Evolutionary conservation across 2,797 vertebrate species (phyloP), one percentile per base, ranked within the genome.

Genomic region (Sebastes aleutianus): DNA sequence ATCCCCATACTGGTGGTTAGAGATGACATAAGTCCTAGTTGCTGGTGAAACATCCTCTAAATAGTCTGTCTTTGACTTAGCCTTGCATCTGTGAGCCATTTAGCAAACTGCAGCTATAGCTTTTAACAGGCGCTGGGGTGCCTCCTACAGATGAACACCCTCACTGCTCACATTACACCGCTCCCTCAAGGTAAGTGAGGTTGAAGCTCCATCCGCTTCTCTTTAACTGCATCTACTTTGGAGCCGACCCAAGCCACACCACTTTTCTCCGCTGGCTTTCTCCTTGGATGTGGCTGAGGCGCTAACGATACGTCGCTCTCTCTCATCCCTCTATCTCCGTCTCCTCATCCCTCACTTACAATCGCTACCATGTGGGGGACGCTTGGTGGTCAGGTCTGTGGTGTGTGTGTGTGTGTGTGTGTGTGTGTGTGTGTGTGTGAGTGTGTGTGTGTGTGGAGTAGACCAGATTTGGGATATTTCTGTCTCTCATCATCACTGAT

Each of bases 231-330:
- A 65, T 85, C 78, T 71, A 80, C 62, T 36, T 63, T 88, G 88
- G 79, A 79, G 13, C 36, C 0, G 57, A 74, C 34, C 63, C 86
- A 88, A 83, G 66, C 79, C 86, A 62, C 84, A 81, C 47, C 56
- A 76, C 66, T 74, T 78, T 64, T 31, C 79, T 76, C 18, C 2
- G 0, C 47, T 76, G 63, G n/a, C 43, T 64, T 72, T 16, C 66
- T 31, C 27, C 77, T 83, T 78, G 68, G 78, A 87, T 84, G 87
- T 90, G 87, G 83, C 64, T 5, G 31, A 76, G 78, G 78, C 69
- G 20, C 57, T 66, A 77, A 78, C 36, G 5, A 61, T 16, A 32
- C 58, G 3, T 11, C 4, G 29, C 65, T 58, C 71, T 69, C 69
- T 69, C 70, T 87, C 70, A 74, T 74, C 76, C 47, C 57, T 80